These are phyloP conservation scores for Lucifuga dentata DNA, from an alignment of 2,113 vertebrate species.

Conservation along the genomic window DNA sequence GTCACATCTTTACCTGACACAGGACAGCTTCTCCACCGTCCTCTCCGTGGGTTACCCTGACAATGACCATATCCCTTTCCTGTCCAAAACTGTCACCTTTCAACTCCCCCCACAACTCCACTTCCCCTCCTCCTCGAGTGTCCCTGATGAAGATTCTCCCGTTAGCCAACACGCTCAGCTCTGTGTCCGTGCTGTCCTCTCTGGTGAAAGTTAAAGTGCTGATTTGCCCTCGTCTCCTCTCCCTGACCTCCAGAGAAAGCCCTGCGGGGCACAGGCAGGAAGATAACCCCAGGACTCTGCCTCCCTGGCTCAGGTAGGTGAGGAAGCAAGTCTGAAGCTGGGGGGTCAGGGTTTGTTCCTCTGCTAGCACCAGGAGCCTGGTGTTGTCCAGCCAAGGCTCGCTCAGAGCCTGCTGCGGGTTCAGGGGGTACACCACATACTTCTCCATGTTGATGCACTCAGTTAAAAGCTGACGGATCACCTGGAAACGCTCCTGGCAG, in stretches of 20 bases:
- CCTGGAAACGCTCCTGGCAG: constrained; percentile 70
- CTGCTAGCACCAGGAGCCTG: constrained; percentile 87
- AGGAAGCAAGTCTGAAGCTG: constrained; percentile 81
- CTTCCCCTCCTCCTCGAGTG: constrained; percentile 38
- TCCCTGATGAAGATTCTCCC: constrained; percentile 82
- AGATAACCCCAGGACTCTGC: constrained; percentile 87
- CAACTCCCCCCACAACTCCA: constrained; percentile 84
- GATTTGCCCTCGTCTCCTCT: constrained; percentile 51
- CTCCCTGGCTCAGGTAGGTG: constrained; percentile 87
- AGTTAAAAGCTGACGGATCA: constrained; percentile 75
- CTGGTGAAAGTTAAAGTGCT: constrained; percentile 82
- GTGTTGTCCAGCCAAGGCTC: constrained; percentile 92
- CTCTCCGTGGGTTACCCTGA: constrained; percentile 82
- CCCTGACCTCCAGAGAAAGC: constrained; percentile 75
- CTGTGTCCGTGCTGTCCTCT: constrained; percentile 76
- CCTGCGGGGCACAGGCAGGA: constrained; percentile 83
- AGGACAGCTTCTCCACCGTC: constrained; percentile 90
- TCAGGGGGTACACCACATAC: constrained; percentile 88
- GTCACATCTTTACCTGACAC: constrained; percentile 86
- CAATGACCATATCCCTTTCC: constrained; percentile 82
- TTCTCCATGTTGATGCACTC: constrained; percentile 85
- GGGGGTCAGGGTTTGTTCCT: constrained; percentile 75
- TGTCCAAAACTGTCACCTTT: constrained; percentile 49
- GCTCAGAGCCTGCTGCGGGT: constrained; percentile 80
- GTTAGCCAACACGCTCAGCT: constrained; percentile 82